These are phyloP conservation scores for Meriones psammophilus DNA, from an alignment of 2,797 vertebrate genomes.

Conservation along the genomic window DNA sequence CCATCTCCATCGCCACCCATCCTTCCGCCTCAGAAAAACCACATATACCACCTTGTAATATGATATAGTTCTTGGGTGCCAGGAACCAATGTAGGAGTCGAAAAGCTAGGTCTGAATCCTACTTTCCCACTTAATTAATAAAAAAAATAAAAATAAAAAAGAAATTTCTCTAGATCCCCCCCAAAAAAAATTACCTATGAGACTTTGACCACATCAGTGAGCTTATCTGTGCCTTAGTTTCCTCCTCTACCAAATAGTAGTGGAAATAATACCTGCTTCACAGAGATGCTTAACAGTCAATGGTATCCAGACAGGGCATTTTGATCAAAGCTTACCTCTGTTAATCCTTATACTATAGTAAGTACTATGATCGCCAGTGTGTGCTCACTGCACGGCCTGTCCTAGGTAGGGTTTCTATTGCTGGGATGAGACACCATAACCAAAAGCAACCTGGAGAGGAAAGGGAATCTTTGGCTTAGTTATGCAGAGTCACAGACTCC, in stretches of 20 bases:
- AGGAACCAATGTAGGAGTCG: not conserved
- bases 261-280: not conserved
- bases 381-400: not conserved
- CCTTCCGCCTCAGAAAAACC: not conserved
- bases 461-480: not conserved
- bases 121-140: not conserved
- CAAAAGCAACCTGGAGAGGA: not conserved
- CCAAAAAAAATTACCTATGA: not conserved
- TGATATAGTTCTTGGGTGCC: not conserved
- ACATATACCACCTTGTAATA: rapidly evolving
- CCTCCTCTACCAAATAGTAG: not conserved
- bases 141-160: too few species aligned
- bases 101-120: not conserved
- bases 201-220: not conserved
- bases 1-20: not conserved
- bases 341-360: not conserved
- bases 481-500: not conserved
- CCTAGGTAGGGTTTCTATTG: not conserved
- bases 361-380: not conserved
- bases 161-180: too few species aligned
- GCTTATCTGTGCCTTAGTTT: not conserved
- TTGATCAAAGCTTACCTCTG: not conserved
- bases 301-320: not conserved
- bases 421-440: not conserved
- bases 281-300: not conserved